Evolutionary conservation across 2,888 invertebrate genomes (phyloP).

Genomic region (Spisula solida): DNA sequence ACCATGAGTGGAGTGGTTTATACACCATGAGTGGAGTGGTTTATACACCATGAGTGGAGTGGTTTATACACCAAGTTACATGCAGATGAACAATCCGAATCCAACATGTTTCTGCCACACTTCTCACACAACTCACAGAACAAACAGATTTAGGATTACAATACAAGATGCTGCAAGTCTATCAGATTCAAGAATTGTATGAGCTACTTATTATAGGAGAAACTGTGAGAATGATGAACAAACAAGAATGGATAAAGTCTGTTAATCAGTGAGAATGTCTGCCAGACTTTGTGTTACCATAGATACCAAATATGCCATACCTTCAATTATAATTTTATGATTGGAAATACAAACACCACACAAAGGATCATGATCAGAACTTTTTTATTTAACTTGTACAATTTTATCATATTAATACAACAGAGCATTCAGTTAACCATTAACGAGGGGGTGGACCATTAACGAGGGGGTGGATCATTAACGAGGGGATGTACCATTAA

Average conservation of each 20-base stretch:
- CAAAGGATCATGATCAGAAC: neutral
- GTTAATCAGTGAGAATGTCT: neutral
- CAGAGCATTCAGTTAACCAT: too few relatives aligned
- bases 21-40: too few relatives aligned
- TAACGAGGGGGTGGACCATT: neutral
- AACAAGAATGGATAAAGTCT: neutral
- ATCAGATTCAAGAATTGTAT: neutral
- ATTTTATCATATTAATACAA: too few relatives aligned
- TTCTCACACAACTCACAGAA: neutral
- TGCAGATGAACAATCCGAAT: neutral
- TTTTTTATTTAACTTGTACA: neutral
- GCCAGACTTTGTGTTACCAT: neutral
- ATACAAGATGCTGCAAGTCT: neutral
- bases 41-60: too few relatives aligned
- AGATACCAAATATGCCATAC: neutral
- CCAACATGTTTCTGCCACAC: neutral
- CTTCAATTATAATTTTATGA: conserved; percentile 16
- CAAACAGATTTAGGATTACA: neutral
- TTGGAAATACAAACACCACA: neutral
- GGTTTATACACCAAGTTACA: too few relatives aligned
- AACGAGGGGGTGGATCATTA: neutral
- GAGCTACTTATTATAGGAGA: neutral
- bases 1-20: too few relatives aligned
- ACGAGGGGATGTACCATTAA: too few relatives aligned
- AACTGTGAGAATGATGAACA: neutral